Percentiles rank a stretch among this genome's conserved stretches.
phyloP scores from a whole-genome alignment of 1,140 invertebrate species.

The Wasmannia auropunctata region DNA sequence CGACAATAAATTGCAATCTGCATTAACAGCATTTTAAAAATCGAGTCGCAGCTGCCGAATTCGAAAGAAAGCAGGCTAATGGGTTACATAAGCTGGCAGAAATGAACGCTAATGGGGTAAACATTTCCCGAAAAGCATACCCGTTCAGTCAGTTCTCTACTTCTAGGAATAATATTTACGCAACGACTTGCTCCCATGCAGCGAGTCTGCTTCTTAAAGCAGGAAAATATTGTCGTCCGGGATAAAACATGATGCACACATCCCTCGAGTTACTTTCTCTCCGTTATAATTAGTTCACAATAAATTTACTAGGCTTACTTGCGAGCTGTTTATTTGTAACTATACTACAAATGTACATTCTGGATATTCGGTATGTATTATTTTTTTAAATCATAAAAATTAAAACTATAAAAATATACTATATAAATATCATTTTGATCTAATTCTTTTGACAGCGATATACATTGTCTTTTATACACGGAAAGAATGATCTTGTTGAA shows the following conservation, averaged over 20 bases:
- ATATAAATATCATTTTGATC: background rate
- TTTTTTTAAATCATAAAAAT: background rate
- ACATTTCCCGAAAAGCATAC: constrained; percentile 66
- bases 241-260: constrained; percentile 23
- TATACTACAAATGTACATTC: background rate
- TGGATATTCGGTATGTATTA: too few species aligned
- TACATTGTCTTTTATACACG: background rate
- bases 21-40: constrained; percentile 33
- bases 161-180: constrained; percentile 70
- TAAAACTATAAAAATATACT: background rate
- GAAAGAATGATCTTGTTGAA: too few species aligned
- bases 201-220: constrained; percentile 62
- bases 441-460: background rate
- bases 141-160: constrained; percentile 16
- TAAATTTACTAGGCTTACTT: background rate
- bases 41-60: background rate
- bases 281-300: constrained; percentile 36
- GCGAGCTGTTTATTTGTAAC: background rate
- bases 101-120: constrained; percentile 69
- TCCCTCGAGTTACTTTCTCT: constrained; percentile 39
- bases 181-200: constrained; percentile 49
- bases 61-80: constrained; percentile 60
- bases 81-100: constrained; percentile 53
- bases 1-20: constrained; percentile 1
- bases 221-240: constrained; percentile 59